phyloP scores from a whole-genome alignment of 2,113 vertebrate genomes.

The Heterotis niloticus region DNA sequence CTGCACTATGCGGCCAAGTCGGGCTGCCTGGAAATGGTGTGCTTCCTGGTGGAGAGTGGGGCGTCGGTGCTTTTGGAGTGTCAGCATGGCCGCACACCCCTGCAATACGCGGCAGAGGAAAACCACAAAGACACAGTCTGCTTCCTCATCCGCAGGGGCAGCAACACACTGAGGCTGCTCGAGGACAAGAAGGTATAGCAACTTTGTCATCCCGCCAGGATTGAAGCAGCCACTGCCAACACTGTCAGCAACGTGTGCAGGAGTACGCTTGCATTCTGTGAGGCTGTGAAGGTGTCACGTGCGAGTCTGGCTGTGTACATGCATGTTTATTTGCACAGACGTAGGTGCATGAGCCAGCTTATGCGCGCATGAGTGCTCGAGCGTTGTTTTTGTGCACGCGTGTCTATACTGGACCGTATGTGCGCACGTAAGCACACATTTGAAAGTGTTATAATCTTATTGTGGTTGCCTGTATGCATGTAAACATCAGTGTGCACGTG shows the following conservation, averaged over 20 bases:
- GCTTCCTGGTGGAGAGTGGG: slow-evolving; percentile 52
- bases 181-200: slow-evolving; percentile 51
- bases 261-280: too few species aligned
- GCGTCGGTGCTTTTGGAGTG: slow-evolving; percentile 43
- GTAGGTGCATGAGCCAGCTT: not conserved
- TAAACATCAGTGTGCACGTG: not conserved
- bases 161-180: slow-evolving; percentile 47
- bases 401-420: not conserved
- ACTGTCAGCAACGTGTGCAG: too few species aligned
- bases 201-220: not conserved
- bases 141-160: slow-evolving; percentile 46
- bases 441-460: not conserved
- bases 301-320: not conserved
- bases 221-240: too few species aligned
- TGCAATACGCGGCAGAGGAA: slow-evolving; percentile 51
- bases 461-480: not conserved
- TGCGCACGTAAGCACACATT: not conserved
- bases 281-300: not conserved
- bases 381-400: too few species aligned
- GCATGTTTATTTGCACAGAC: not conserved
- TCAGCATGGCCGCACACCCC: slow-evolving; percentile 38
- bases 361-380: not conserved
- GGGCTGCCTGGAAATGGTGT: slow-evolving; percentile 46
- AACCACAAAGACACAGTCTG: slow-evolving; percentile 52
- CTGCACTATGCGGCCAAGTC: slow-evolving; percentile 53